phyloP scores from a whole-genome alignment of 2,888 invertebrate genomes.

The Hypercompe scribonia region DNA sequence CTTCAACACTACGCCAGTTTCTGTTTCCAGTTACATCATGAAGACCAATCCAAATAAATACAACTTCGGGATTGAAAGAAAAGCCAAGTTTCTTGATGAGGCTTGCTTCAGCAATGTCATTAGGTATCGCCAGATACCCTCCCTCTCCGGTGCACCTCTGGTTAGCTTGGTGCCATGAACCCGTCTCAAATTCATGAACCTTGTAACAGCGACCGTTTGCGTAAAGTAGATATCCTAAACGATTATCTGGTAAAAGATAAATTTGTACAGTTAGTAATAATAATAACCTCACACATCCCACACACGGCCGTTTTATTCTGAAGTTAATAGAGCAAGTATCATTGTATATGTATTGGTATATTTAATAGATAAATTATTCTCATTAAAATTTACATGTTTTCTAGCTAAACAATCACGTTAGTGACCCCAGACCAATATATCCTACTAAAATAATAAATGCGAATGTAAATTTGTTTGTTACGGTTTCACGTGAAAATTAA shows the following conservation, averaged over 20 bases:
- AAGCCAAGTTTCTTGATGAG: background rate
- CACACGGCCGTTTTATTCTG: too few relatives aligned
- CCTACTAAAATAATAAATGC: too few relatives aligned
- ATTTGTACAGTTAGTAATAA: background rate
- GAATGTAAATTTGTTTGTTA: too few relatives aligned
- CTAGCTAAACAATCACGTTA: too few relatives aligned
- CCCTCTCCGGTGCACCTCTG: background rate
- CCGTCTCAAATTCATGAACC: background rate
- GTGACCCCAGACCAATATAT: too few relatives aligned
- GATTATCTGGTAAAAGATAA: background rate
- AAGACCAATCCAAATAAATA: background rate
- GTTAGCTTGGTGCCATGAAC: background rate
- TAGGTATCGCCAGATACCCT: background rate
- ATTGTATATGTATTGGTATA: too few relatives aligned
- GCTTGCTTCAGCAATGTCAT: background rate
- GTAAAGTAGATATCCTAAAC: background rate
- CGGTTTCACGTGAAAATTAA: too few relatives aligned
- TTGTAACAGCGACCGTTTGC: background rate
- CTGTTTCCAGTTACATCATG: background rate
- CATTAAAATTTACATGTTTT: too few relatives aligned
- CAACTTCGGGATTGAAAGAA: too few relatives aligned
- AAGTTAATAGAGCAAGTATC: background rate
- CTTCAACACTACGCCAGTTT: background rate
- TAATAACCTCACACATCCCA: too few relatives aligned
- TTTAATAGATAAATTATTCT: too few relatives aligned